A percentile compares a stretch with the other conserved stretches of the same genome.
Evolutionary conservation across 2,113 vertebrate genomes (phyloP).

Genomic region (Nothocercus nigrocapillus): DNA sequence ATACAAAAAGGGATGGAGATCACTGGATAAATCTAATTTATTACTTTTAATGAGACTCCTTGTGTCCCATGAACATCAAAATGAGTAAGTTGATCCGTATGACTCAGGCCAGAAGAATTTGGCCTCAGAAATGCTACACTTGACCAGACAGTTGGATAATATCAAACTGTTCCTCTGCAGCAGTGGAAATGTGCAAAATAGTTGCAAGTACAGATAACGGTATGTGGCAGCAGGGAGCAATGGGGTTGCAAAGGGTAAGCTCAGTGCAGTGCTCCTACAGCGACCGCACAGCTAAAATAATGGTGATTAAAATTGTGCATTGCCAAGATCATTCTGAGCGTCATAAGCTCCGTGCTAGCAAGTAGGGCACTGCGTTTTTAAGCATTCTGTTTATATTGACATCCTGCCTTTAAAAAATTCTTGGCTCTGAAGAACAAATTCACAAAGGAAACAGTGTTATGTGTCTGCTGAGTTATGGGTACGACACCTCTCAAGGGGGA

Average conservation of each 20-base stretch:
- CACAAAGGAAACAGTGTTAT: background rate
- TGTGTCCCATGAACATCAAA: background rate
- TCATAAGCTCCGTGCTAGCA: background rate
- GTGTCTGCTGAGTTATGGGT: conserved; percentile 17
- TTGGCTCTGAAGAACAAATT: background rate
- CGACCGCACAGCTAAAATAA: background rate
- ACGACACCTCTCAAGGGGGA: background rate
- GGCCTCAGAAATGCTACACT: fast-evolving
- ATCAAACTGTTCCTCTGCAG: background rate
- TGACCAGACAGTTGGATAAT: background rate
- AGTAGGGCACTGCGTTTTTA: background rate
- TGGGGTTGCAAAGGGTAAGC: background rate
- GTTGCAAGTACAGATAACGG: background rate
- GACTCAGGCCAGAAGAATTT: background rate
- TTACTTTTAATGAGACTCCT: background rate
- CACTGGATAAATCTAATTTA: fast-evolving
- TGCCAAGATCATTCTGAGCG: background rate
- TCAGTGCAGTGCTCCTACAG: background rate
- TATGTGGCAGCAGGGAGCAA: fast-evolving
- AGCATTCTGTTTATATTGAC: background rate
- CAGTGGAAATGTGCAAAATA: fast-evolving
- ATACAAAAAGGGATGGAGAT: background rate
- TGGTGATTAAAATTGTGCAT: background rate
- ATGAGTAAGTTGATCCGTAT: fast-evolving
- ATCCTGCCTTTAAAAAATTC: background rate